Conservation (phyloP, 2,888 invertebrate genomes). For the Zygothrica quintamaculata region DNA sequence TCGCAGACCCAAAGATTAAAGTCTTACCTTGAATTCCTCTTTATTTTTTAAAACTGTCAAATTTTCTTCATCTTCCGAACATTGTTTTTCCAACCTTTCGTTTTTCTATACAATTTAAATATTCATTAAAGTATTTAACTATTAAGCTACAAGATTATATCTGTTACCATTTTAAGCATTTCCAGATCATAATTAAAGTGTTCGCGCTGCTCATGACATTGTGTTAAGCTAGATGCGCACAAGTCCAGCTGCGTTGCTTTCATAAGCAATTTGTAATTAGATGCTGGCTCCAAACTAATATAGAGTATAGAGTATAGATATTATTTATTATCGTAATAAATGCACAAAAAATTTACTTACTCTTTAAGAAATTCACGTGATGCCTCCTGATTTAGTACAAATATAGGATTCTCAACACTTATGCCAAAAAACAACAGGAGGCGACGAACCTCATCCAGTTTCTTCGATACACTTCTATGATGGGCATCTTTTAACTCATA, state of each 20-base stretch:
- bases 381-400: constrained; percentile 96
- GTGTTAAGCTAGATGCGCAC: constrained; percentile 47
- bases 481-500: constrained; percentile 89
- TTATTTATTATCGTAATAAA: no score
- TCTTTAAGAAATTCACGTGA: constrained; percentile 90
- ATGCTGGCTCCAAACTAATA: constrained; percentile 80
- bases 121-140: no score
- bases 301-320: no score
- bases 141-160: not conserved
- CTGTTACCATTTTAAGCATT: constrained; percentile 28
- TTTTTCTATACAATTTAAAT: constrained; percentile 29
- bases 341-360: no score
- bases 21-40: constrained; percentile 50
- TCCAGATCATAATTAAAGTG: constrained; percentile 29
- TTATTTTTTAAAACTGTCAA: constrained; percentile 47
- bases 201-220: constrained; percentile 46
- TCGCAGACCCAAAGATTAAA: no score
- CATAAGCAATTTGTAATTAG: constrained; percentile 82
- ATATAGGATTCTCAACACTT: constrained; percentile 97
- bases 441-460: constrained; percentile 89
- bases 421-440: constrained; percentile 92
- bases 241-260: constrained; percentile 74
- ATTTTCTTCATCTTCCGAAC: constrained; percentile 56
- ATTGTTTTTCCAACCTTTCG: constrained; percentile 17
- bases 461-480: constrained; percentile 88